phyloP scores from a whole-genome alignment of 2,113 vertebrate species.

The Hypocryptadius cinnamomeus region DNA sequence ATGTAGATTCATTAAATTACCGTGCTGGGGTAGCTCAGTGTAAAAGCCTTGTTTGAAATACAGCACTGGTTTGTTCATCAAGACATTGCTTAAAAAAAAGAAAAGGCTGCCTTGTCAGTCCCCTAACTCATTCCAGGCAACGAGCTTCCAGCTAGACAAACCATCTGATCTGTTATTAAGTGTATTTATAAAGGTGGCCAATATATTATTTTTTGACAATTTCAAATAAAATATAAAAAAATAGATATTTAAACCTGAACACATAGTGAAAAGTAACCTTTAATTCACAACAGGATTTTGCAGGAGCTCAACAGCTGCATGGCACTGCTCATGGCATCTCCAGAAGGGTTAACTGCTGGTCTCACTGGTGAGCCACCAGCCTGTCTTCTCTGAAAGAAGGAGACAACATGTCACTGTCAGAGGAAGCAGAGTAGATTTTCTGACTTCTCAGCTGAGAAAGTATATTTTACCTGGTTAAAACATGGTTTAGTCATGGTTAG shows the following conservation, averaged over 20 bases:
- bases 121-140: neutral
- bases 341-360: neutral
- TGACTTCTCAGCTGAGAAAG: conserved; percentile 6
- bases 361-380: neutral
- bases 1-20: conserved; percentile 75
- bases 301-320: neutral
- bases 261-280: neutral
- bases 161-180: conserved; percentile 29
- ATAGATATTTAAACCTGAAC: neutral
- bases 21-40: conserved; percentile 49
- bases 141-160: neutral
- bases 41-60: conserved; percentile 41
- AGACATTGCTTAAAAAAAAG: neutral
- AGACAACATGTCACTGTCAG: neutral
- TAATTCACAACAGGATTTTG: neutral
- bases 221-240: neutral
- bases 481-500: neutral
- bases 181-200: neutral
- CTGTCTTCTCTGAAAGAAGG: neutral
- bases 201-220: neutral
- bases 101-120: conserved; percentile 13
- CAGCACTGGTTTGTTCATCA: conserved; percentile 41
- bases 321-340: neutral
- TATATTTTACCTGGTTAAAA: neutral
- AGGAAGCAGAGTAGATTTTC: neutral